Evolutionary conservation across 2,113 vertebrate species (phyloP).

Genomic region (Ailuropoda melanoleuca): DNA sequence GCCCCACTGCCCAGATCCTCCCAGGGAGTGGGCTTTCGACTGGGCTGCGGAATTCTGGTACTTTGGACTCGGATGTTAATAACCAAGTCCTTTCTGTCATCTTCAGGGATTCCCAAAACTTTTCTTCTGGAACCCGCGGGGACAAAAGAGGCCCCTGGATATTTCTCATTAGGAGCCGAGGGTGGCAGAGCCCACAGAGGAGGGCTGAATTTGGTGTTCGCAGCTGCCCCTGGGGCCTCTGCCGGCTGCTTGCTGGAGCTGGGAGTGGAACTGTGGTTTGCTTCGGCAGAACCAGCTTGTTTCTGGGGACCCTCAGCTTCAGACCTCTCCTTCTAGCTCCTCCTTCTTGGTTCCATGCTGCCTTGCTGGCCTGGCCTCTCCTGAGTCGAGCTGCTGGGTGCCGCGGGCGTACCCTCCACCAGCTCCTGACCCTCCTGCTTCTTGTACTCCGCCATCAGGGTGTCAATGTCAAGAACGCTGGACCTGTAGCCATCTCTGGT

Average conservation of each 20-base stretch:
- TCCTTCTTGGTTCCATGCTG: conserved; percentile 42
- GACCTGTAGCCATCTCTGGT: conserved; percentile 75
- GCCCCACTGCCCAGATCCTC: conserved; percentile 6
- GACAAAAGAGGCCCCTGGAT: neutral
- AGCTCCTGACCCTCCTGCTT: conserved; percentile 28
- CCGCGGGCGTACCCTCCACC: neutral
- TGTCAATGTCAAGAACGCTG: conserved; percentile 84
- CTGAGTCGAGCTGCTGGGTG: neutral
- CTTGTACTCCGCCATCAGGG: conserved; percentile 86
- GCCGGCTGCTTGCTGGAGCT: neutral
- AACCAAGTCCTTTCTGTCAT: conserved; percentile 30
- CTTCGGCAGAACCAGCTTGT: neutral
- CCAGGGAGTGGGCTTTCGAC: neutral
- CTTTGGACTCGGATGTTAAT: neutral
- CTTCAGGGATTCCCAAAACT: conserved; percentile 19
- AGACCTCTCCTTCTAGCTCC: conserved; percentile 46
- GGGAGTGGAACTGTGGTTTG: neutral
- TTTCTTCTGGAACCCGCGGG: conserved; percentile 50
- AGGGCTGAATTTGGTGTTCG: conserved; percentile 51
- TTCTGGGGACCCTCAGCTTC: neutral
- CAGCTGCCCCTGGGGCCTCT: fast-evolving
- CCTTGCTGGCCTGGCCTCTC: conserved; percentile 67
- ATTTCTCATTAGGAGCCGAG: conserved; percentile 41
- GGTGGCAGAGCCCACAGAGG: conserved; percentile 75
- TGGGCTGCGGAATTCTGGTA: neutral